phyloP scores from a whole-genome alignment of 2,797 vertebrate species.

The Hydrophis major region DNA sequence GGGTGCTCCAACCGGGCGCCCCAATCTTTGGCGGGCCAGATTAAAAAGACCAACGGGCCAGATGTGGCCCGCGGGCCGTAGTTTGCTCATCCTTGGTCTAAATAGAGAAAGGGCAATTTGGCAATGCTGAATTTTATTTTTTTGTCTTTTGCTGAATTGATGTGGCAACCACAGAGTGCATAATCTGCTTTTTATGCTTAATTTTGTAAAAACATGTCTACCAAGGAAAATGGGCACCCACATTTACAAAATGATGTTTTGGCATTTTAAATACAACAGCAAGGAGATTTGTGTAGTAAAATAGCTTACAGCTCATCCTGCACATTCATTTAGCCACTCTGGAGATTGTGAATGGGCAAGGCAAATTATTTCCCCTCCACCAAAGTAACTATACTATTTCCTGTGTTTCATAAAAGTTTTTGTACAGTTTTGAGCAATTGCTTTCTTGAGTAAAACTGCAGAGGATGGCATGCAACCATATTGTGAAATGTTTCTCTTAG shows the following conservation, averaged over 20 bases:
- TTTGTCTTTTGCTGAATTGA: neutral
- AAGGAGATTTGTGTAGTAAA: neutral
- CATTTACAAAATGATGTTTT: slow-evolving; percentile 2
- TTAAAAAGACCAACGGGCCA: too few species aligned
- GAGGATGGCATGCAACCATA: neutral
- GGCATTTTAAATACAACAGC: neutral
- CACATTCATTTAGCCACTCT: neutral
- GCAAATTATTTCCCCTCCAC: neutral
- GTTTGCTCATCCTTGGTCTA: neutral
- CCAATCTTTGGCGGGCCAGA: too few species aligned
- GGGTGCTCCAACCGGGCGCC: too few species aligned
- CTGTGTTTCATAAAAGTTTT: neutral
- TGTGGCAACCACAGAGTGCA: neutral
- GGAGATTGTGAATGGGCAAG: neutral
- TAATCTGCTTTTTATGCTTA: neutral
- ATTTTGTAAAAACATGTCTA: neutral
- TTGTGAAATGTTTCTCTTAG: neutral
- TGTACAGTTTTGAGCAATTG: neutral
- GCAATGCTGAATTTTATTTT: neutral
- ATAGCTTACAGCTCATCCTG: neutral
- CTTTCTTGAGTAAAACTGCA: neutral
- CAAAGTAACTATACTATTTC: neutral
- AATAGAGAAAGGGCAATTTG: neutral
- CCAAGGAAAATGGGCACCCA: neutral
- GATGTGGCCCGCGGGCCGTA: too few species aligned